These are phyloP conservation scores for Penaeus vannamei DNA, from an alignment of 1,140 invertebrate species.

Conservation along the genomic window DNA sequence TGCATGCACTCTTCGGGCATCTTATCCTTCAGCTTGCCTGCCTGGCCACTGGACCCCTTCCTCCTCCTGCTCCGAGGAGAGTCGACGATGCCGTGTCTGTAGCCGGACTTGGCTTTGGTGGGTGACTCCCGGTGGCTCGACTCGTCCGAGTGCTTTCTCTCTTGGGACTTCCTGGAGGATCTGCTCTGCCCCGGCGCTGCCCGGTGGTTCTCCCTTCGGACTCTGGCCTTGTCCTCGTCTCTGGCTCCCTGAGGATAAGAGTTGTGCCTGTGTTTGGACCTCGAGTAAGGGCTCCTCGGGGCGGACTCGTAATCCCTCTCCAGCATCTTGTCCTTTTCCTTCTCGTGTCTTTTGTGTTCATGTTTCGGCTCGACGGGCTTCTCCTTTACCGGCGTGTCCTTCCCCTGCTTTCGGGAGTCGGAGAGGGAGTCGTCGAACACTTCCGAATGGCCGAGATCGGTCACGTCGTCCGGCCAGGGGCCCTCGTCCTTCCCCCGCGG, in stretches of 20 bases:
- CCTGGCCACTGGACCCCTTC: constrained; percentile 29
- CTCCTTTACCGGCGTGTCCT: constrained; percentile 40
- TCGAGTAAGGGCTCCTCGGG: constrained; percentile 5
- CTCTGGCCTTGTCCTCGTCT: constrained; percentile 40
- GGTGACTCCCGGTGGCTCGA: constrained; percentile 38
- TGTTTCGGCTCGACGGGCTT: not conserved
- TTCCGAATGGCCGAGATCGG: constrained; percentile 66
- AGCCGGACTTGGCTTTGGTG: constrained; percentile 21
- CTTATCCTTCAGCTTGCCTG: constrained; percentile 40
- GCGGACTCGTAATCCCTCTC: not conserved
- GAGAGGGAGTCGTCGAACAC: constrained; percentile 67
- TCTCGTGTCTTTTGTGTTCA: constrained; percentile 13
- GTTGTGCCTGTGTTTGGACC: constrained; percentile 42
- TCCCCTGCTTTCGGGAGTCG: constrained; percentile 61
- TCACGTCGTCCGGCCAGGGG: constrained; percentile 63
- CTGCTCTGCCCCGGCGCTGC: not conserved
- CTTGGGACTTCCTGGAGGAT: constrained; percentile 31
- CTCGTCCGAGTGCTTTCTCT: constrained; percentile 56
- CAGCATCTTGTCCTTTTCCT: constrained; percentile 6
- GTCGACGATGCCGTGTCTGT: constrained; percentile 35
- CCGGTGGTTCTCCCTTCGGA: constrained; percentile 20
- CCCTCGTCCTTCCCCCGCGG: constrained; percentile 37
- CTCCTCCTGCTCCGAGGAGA: constrained; percentile 44
- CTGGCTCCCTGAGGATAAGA: not conserved
- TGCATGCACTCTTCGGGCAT: constrained; percentile 23